Conservation (phyloP, 2,888 invertebrate species). For the Noctuana brunneofusca region DNA sequence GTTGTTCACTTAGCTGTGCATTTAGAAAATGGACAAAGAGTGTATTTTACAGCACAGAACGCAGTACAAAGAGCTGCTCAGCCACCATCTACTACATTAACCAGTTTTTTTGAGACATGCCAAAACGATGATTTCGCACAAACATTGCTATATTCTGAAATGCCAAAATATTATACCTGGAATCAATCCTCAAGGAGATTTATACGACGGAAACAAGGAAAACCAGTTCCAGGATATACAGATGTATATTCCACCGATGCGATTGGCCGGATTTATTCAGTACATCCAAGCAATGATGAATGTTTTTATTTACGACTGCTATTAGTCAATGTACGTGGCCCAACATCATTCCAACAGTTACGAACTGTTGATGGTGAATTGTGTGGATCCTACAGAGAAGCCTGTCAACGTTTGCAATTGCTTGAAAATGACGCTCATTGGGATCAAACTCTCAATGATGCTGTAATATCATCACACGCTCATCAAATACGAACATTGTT, state of each 20-base stretch:
- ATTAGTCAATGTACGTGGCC: constrained; percentile 43
- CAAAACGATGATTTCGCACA: too few species aligned
- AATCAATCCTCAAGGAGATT: constrained; percentile 37
- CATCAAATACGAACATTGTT: background rate
- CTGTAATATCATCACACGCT: constrained; percentile 35
- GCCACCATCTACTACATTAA: constrained; percentile 27
- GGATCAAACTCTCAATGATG: constrained; percentile 38
- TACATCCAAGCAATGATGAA: constrained; percentile 47
- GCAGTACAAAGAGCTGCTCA: constrained; percentile 40
- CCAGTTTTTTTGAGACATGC: too few species aligned
- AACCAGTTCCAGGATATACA: constrained; percentile 40
- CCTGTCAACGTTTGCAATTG: constrained; percentile 42
- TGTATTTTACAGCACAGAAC: constrained; percentile 41
- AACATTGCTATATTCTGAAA: constrained; percentile 16
- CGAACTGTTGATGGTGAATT: constrained; percentile 44
- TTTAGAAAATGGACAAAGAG: constrained; percentile 40
- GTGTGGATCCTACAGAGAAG: constrained; percentile 43
- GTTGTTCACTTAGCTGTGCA: constrained; percentile 45
- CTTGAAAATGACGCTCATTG: constrained; percentile 41
- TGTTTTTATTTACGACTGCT: constrained; percentile 20
- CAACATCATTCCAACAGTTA: constrained; percentile 40
- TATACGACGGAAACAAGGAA: constrained; percentile 34
- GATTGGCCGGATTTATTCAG: constrained; percentile 52
- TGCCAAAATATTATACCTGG: constrained; percentile 40
- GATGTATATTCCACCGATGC: constrained; percentile 49